Conservation (phyloP, 2,113 vertebrate species). For the Amazona guildingii region DNA sequence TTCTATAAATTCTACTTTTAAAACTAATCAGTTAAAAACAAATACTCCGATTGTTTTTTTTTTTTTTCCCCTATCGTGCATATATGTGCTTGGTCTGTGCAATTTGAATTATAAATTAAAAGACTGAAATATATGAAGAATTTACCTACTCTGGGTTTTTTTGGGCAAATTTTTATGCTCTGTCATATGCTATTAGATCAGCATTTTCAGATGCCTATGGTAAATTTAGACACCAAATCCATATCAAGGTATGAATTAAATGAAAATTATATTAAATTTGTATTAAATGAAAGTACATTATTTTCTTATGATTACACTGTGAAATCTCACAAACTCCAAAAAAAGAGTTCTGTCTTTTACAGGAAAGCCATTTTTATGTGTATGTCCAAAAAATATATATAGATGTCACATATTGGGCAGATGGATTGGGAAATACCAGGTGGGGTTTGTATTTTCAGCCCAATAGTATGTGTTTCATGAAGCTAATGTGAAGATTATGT, state of each 20-base stretch:
- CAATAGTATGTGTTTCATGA: background rate
- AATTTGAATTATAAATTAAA: background rate
- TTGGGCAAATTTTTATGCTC: background rate
- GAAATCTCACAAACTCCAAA: background rate
- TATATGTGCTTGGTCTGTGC: background rate
- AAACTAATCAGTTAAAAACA: background rate
- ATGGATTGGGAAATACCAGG: background rate
- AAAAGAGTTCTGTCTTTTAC: background rate
- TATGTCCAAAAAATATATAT: background rate
- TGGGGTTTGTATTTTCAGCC: background rate
- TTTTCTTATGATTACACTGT: background rate
- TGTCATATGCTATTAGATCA: background rate
- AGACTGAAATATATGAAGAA: background rate
- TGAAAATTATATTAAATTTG: background rate
- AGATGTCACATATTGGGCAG: background rate
- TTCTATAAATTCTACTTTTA: background rate
- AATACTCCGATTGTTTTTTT: background rate
- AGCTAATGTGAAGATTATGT: background rate
- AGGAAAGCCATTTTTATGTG: background rate
- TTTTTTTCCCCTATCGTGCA: fast-evolving
- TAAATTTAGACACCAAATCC: background rate
- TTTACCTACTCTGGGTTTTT: background rate
- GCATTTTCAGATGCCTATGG: background rate
- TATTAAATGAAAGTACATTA: background rate
- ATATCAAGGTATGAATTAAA: background rate